phyloP scores from a whole-genome alignment of 2,113 vertebrate genomes.

The Crypturellus undulatus region DNA sequence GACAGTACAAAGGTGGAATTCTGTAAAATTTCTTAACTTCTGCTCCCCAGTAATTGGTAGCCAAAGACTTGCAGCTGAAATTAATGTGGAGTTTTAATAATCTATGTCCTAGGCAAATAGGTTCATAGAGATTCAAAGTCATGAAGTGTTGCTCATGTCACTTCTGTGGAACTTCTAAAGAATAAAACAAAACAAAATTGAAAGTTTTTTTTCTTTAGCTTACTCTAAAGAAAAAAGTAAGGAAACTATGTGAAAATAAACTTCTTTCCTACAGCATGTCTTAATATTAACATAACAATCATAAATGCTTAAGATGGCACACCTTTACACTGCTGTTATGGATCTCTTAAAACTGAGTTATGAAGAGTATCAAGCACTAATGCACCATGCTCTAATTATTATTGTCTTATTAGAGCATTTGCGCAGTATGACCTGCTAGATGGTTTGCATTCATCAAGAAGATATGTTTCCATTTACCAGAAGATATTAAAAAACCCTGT shows the following conservation, averaged over 20 bases:
- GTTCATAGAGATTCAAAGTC: not conserved
- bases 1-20: not conserved
- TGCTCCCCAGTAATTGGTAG: not conserved
- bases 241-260: not conserved
- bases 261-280: not conserved
- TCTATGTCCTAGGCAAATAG: not conserved
- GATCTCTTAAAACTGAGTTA: conserved; percentile 38
- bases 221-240: not conserved
- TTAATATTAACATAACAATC: conserved; percentile 55
- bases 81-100: not conserved
- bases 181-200: not conserved
- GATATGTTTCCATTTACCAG: conserved; percentile 73
- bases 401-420: conserved; percentile 29
- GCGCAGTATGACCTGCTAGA: conserved; percentile 30
- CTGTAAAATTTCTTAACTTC: not conserved
- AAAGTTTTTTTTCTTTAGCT: not conserved
- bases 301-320: conserved; percentile 45
- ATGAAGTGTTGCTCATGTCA: not conserved
- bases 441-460: conserved; percentile 6
- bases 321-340: conserved; percentile 16
- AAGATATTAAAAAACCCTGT: conserved; percentile 71
- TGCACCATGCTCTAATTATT: conserved; percentile 15
- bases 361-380: conserved; percentile 36
- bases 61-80: not conserved
- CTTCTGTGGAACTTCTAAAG: not conserved